These are phyloP conservation scores for Thinocorus orbignyianus DNA, from an alignment of 2,113 vertebrate genomes.

Conservation along the genomic window DNA sequence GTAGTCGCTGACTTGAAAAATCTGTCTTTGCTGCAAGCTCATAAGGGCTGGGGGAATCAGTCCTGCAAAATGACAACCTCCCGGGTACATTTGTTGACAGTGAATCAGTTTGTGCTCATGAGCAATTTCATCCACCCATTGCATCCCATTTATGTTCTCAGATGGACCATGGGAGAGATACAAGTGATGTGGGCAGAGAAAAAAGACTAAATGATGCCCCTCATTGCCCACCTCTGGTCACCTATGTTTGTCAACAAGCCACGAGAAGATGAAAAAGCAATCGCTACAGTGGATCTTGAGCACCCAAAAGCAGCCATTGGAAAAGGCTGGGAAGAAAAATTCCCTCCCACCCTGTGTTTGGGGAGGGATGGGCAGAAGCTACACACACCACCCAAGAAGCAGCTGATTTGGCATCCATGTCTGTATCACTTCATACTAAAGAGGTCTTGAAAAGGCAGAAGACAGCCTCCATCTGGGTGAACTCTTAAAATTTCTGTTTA, in stretches of 20 bases:
- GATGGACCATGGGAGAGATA: background rate
- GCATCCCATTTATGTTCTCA: background rate
- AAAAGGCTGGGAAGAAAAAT: background rate
- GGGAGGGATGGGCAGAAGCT: background rate
- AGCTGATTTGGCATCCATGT: background rate
- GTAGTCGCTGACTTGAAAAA: background rate
- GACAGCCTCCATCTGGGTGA: background rate
- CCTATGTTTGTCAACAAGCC: background rate
- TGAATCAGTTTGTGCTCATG: background rate
- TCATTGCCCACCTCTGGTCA: background rate
- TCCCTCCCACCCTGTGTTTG: accelerated
- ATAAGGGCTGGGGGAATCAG: background rate
- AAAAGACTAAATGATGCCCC: background rate
- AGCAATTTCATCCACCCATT: background rate
- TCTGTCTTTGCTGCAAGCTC: background rate
- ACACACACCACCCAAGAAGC: background rate
- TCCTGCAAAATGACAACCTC: background rate
- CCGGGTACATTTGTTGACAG: background rate
- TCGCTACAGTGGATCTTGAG: background rate
- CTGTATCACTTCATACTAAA: background rate
- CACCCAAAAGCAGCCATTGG: background rate
- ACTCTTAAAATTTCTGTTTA: background rate
- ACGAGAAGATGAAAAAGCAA: background rate
- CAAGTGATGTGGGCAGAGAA: background rate
- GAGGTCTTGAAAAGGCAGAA: background rate